phyloP scores from a whole-genome alignment of 2,113 vertebrate genomes.

The Pterocles burchelli region DNA sequence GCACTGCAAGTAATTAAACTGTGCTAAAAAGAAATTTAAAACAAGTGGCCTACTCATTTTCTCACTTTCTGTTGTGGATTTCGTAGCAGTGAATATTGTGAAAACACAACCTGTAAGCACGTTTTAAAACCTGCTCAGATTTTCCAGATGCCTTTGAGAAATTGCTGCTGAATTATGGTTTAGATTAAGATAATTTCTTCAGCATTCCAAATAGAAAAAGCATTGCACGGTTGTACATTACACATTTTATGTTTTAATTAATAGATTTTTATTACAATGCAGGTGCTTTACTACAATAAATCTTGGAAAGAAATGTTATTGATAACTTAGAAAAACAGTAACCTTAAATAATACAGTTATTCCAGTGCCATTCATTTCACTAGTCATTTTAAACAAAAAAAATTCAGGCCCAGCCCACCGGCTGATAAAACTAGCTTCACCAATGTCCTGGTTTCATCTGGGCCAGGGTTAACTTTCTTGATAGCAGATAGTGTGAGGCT shows the following conservation, averaged over 20 bases:
- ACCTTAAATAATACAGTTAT: not conserved
- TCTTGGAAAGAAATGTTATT: not conserved
- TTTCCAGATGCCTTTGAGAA: not conserved
- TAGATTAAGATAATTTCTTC: not conserved
- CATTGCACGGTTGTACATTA: not conserved
- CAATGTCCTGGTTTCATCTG: no score
- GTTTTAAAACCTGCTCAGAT: not conserved
- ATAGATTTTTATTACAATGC: not conserved
- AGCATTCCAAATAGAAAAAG: not conserved
- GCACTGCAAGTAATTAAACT: not conserved
- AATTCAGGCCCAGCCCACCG: not conserved
- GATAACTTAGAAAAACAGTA: not conserved
- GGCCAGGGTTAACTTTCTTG: no score
- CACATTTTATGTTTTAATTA: not conserved
- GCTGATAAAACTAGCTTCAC: not conserved
- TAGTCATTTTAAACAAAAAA: not conserved
- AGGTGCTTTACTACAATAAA: not conserved
- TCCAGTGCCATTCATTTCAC: not conserved
- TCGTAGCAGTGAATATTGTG: not conserved
- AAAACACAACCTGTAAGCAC: not conserved
- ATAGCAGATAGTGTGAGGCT: no score
- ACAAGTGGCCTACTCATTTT: not conserved
- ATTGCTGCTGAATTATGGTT: not conserved
- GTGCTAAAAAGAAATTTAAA: not conserved
- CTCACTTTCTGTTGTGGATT: not conserved